Evolutionary conservation across 2,113 vertebrate species (phyloP).

Genomic region (Bettongia penicillata): DNA sequence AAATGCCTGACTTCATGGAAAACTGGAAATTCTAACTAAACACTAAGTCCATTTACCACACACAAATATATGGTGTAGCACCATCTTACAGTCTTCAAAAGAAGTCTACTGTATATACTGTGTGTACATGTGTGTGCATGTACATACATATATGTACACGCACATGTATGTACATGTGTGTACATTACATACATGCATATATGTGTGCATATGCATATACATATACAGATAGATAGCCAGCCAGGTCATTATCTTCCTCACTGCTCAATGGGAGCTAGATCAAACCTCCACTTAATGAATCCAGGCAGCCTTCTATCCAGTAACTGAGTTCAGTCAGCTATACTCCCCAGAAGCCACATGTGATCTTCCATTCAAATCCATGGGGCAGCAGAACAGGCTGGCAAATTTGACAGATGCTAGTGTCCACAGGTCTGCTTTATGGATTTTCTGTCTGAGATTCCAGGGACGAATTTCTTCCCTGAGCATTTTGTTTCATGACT

Average conservation of each 20-base stretch:
- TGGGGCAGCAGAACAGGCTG: background rate
- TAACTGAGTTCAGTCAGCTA: background rate
- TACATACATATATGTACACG: background rate
- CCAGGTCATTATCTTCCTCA: background rate
- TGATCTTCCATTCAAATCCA: conserved; percentile 1
- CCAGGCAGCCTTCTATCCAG: background rate
- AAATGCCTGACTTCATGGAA: background rate
- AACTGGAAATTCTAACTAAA: background rate
- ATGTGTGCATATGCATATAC: too few species aligned
- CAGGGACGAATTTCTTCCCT: background rate
- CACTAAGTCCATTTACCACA: background rate
- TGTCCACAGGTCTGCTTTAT: background rate
- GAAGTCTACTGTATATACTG: background rate
- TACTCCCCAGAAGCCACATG: background rate
- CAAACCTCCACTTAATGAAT: conserved; percentile 15
- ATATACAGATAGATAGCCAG: too few species aligned
- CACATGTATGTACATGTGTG: background rate
- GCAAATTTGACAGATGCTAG: conserved; percentile 6
- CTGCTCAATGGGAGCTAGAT: background rate
- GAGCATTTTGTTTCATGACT: background rate
- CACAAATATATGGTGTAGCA: background rate
- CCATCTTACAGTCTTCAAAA: background rate
- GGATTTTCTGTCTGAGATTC: background rate
- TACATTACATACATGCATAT: background rate
- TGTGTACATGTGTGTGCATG: background rate